A percentile compares a stretch with the other conserved stretches of the same genome.
Evolutionary conservation across 2,113 vertebrate species (phyloP).

Genomic region (Asarcornis scutulata): DNA sequence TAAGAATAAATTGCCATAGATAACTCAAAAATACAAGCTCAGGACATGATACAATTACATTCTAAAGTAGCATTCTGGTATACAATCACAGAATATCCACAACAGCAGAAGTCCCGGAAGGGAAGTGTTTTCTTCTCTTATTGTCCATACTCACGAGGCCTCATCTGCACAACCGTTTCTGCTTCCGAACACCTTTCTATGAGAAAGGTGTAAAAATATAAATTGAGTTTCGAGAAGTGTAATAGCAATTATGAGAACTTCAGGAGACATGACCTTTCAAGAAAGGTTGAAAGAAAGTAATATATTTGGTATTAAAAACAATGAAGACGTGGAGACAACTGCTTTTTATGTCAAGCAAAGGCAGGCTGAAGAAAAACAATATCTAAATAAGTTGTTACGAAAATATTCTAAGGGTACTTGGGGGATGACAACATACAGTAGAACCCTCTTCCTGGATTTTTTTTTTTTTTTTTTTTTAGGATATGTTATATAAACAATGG

Average conservation of each 20-base stretch:
- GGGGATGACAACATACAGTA: not conserved
- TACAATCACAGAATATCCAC: not conserved
- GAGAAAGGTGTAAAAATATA: not conserved
- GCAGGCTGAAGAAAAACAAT: not conserved
- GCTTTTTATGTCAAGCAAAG: not conserved
- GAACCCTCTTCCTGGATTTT: not conserved
- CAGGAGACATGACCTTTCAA: not conserved
- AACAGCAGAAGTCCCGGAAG: not conserved
- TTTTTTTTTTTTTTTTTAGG: not conserved
- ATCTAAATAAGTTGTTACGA: not conserved
- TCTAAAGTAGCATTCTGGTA: not conserved
- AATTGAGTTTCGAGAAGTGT: not conserved
- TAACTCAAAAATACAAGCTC: not conserved
- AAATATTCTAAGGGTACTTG: not conserved
- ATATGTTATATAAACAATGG: too few species aligned
- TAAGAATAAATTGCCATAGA: not conserved
- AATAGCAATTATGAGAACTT: not conserved
- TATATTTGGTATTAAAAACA: not conserved
- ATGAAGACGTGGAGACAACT: not conserved
- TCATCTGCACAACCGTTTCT: not conserved
- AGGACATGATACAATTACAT: not conserved
- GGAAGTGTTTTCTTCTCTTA: not conserved
- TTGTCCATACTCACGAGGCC: accelerated
- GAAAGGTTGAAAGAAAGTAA: not conserved
- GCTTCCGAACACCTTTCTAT: not conserved